These are phyloP conservation scores for Chionodraco myersi DNA, from an alignment of 2,113 vertebrate genomes.

Conservation along the genomic window DNA sequence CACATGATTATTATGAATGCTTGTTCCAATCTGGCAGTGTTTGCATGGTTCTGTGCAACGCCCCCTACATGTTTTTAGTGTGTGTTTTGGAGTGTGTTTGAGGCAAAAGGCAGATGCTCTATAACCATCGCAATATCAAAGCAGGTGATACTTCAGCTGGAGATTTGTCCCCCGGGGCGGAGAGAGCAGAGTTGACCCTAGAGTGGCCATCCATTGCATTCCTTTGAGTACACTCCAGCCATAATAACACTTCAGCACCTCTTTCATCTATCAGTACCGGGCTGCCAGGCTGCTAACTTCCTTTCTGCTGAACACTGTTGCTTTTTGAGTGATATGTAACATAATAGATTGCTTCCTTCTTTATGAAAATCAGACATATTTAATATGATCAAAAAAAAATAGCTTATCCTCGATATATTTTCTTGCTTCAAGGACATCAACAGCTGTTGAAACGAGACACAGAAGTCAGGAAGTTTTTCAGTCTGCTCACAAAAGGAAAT, in stretches of 20 bases:
- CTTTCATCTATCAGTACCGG: conserved; percentile 71
- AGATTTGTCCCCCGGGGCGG: conserved; percentile 57
- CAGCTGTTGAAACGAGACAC: conserved; percentile 50
- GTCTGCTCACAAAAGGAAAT: conserved; percentile 56
- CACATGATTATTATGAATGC: not conserved
- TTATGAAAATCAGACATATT: not conserved
- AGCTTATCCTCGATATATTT: not conserved
- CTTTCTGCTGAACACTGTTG: conserved; percentile 1
- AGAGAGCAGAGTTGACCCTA: conserved; percentile 71
- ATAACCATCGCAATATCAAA: conserved; percentile 69
- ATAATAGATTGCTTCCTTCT: not conserved
- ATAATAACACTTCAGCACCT: conserved; percentile 74
- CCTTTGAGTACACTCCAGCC: conserved; percentile 74
- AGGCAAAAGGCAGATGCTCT: conserved; percentile 42
- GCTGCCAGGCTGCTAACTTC: conserved; percentile 51
- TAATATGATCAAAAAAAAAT: not conserved
- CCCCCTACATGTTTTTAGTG: conserved; percentile 17
- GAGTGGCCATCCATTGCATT: conserved; percentile 75
- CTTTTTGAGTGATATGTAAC: conserved; percentile 14
- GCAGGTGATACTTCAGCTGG: conserved; percentile 71
- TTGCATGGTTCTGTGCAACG: not conserved
- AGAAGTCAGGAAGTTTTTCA: conserved; percentile 50
- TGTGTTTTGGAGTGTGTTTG: conserved; percentile 17
- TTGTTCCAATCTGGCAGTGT: not conserved
- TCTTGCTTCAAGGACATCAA: conserved; percentile 12